Conservation (phyloP, 2,797 vertebrate genomes). For the Enteromius fasciolatus region DNA sequence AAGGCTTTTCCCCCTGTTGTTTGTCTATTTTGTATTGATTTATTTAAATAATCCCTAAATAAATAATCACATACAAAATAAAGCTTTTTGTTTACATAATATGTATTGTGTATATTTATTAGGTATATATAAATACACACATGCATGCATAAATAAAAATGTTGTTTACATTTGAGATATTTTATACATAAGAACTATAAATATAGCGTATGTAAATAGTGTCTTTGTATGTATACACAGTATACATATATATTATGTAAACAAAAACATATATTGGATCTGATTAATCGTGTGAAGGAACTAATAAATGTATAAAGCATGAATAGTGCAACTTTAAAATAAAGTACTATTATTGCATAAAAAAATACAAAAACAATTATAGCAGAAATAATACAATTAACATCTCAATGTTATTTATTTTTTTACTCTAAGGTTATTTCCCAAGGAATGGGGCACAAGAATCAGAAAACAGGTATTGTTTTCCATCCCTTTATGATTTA, state of each 20-base stretch:
- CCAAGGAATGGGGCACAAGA: slow-evolving; percentile 18
- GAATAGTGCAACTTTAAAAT: neutral
- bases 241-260: too few relatives aligned
- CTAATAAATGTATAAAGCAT: neutral
- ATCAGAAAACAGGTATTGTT: slow-evolving; percentile 25
- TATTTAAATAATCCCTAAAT: neutral
- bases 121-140: too few relatives aligned
- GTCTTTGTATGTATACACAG: too few relatives aligned
- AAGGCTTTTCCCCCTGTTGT: too few relatives aligned
- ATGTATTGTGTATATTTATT: too few relatives aligned
- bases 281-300: too few relatives aligned
- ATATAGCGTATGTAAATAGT: too few relatives aligned
- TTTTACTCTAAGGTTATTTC: slow-evolving; percentile 26
- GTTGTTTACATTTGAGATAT: too few relatives aligned
- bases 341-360: neutral
- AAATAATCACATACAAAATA: neutral
- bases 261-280: too few relatives aligned
- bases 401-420: neutral
- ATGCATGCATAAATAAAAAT: too few relatives aligned
- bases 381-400: slow-evolving; percentile 9
- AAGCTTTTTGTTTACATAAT: too few relatives aligned
- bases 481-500: neutral
- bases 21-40: neutral
- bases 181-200: too few relatives aligned
- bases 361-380: neutral